Evolutionary conservation across 64 coral and sea anemone species (phyloP), one percentile per base, ranked within the genome.

Genomic region (Cladopsammia gracilis): DNA sequence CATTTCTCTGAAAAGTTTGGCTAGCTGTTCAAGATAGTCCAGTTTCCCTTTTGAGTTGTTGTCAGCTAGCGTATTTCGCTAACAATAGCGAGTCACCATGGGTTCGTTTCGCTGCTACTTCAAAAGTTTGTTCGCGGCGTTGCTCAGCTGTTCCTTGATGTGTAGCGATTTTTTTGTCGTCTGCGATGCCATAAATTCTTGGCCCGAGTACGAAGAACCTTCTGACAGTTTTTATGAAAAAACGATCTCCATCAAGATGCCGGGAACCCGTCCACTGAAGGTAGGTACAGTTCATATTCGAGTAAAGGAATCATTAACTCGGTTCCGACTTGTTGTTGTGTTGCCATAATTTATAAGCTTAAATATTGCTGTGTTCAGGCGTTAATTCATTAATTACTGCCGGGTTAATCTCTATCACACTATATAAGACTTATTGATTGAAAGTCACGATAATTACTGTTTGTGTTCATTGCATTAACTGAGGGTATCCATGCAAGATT

Each of bases 241-340:
- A 49, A 53, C 1, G 18, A 84, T 84, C 11, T 23, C 10, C 4
- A 84, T 84, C 7, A 84, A 84, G 46, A 84, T 84, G 80, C 80
- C 80, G 22, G 80, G 80, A 6, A 84, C 80, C 46, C 61, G 58
- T 68, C 80, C 80, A 84, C 61, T 67, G n/a, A 7, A 84, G 80
- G 80, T 68, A 68, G 49, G 56, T 25, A 61, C 26, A 5, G 3
- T 67, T 56, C 53, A 6, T 12, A 56, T 56, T 56, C 12, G 7
- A 34, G 34, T 34, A 34, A 34, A 34, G 34, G 34, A 34, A 34
- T 34, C 34, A 34, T 34, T 34, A 34, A 34, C 34, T 34, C 34
- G 34, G 34, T 34, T 34, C 34, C 34, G 53, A 56, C 53, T 56
- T 10, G 52, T 54, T 54, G 52, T 54, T 11, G 11, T 54, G 52